Percentiles rank a stretch among this genome's conserved stretches.
phyloP scores from a whole-genome alignment of 1,140 invertebrate genomes.

The Aphis gossypii region DNA sequence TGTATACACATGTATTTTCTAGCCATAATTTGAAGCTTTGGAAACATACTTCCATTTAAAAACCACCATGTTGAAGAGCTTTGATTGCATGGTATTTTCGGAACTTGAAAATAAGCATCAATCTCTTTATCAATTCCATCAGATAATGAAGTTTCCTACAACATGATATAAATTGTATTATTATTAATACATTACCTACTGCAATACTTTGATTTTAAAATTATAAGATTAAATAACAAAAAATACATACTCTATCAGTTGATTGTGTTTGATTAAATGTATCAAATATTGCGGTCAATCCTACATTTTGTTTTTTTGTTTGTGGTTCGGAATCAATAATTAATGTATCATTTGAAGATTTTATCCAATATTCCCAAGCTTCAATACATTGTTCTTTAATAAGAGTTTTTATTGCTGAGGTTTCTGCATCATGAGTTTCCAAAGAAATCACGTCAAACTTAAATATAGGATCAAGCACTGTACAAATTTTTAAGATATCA shows the following conservation, averaged over 20 bases:
- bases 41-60: slow-evolving; percentile 3
- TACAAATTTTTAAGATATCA: slow-evolving; percentile 7
- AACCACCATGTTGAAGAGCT: not conserved
- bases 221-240: slow-evolving; percentile 2
- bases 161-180: not conserved
- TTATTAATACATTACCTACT: not conserved
- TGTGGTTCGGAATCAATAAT: not conserved
- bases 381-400: not conserved
- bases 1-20: slow-evolving; percentile 11
- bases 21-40: not conserved
- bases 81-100: not conserved
- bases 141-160: not conserved
- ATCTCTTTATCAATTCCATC: slow-evolving; percentile 17
- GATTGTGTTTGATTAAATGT: slow-evolving; percentile 12
- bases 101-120: not conserved
- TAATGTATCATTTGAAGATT: slow-evolving; percentile 5
- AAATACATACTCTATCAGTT: not conserved
- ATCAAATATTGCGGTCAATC: slow-evolving; percentile 6
- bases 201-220: not conserved
- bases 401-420: not conserved
- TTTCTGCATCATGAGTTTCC: not conserved
- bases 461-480: not conserved
- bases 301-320: slow-evolving; percentile 4
- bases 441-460: slow-evolving; percentile 8
- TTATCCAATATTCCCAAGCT: not conserved